Percentiles rank a stretch among this genome's conserved stretches.
Conservation (phyloP, 64 coral and sea anemone species). For the Montipora efflorescens region DNA sequence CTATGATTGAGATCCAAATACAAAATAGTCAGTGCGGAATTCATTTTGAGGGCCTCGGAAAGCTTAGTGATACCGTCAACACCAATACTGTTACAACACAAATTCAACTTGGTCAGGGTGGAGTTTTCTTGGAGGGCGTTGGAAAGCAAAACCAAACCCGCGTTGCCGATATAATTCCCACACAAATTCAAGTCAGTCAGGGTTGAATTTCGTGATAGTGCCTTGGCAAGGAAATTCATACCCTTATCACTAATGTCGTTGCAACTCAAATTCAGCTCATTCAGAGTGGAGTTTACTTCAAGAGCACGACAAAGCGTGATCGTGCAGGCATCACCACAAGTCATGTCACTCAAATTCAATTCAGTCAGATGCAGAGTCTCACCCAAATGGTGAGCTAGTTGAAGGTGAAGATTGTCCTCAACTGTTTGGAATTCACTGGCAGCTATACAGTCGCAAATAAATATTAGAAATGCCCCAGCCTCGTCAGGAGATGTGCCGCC, state of each 20-base stretch:
- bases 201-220: not conserved
- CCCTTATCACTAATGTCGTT: not conserved
- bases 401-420: not conserved
- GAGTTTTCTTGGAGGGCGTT: not conserved
- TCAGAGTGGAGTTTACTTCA: not conserved
- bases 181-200: not conserved
- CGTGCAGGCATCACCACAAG: not conserved
- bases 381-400: not conserved
- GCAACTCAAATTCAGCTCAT: not conserved
- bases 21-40: not conserved
- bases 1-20: not conserved
- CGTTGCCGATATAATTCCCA: not conserved
- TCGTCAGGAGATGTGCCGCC: not conserved
- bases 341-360: not conserved
- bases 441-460: not conserved
- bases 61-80: not conserved
- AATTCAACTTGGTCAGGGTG: not conserved
- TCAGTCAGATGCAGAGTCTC: not conserved
- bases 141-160: not conserved
- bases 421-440: not conserved
- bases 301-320: not conserved
- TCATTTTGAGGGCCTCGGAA: not conserved
- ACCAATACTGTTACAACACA: not conserved
- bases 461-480: not conserved
- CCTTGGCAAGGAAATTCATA: not conserved